Conservation (phyloP, 2,113 vertebrate genomes). For the Damaliscus lunatus region DNA sequence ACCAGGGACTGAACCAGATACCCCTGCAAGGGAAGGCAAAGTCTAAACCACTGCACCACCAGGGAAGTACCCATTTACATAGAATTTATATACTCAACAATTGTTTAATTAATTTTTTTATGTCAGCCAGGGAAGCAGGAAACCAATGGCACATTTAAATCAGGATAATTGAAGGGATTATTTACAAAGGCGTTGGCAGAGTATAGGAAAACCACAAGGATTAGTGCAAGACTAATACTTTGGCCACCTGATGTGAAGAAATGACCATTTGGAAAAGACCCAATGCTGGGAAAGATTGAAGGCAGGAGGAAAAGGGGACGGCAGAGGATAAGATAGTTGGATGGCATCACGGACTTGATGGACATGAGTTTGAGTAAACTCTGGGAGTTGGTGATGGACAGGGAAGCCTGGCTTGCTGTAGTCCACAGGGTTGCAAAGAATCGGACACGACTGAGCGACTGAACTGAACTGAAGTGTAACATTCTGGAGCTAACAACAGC, state of each 20-base stretch:
- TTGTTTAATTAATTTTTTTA: not conserved
- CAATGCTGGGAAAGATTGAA: not conserved
- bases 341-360: not conserved
- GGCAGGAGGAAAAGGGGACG: not conserved
- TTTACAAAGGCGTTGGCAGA: not conserved
- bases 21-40: not conserved
- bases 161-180: not conserved
- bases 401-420: not conserved
- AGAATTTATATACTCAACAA: not conserved
- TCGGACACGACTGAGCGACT: not conserved
- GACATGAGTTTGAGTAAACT: not conserved
- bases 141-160: not conserved
- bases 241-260: not conserved
- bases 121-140: not conserved
- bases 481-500: not conserved
- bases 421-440: not conserved
- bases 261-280: not conserved
- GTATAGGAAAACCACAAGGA: not conserved
- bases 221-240: not conserved
- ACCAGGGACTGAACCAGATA: not conserved
- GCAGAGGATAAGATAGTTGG: not conserved
- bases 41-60: not conserved
- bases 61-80: not conserved
- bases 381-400: not conserved
- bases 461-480: not conserved